Evolutionary conservation across 2,888 invertebrate species (phyloP), one percentile per base, ranked within the genome.

Genomic region (Diloba caeruleocephala): DNA sequence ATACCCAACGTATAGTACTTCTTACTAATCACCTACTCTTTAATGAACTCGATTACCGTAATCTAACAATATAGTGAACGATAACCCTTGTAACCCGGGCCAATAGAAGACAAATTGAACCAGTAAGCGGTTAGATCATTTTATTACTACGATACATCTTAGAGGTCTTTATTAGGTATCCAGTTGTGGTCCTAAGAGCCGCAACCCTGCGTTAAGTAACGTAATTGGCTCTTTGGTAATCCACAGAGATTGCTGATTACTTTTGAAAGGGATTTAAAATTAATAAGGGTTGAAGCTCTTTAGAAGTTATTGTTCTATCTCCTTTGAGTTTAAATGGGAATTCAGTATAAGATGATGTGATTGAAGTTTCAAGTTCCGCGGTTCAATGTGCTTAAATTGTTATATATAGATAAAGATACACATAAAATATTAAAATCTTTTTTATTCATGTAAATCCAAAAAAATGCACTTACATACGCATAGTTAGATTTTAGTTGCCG

Each of bases 111-210:
- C 41, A 74, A 69, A 71, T 74, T 54, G 50, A 5, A 42, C 43
- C 41, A 34, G 42, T 55, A 62, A 65, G 52, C 43, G 63, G 51
- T 60, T 33, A 51, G 26, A 48, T 50, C 15, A 53, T 71, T 66
- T 72, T 71, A 69, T 69, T 69, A 64, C 49, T 33, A 42, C 50
- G 31, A 66, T 73, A 59, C 62, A 64, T 74, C 68, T 66, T 46
- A 23, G 12, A 51, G 43, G 37, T 21, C 28, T 37, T 41, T 59
- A 42, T 50, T 51, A 19, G 28, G 41, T 33, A 48, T 45, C 32
- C 37, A 31, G 49, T 39, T 49, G 49, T 49, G 36, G 54, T 54
- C 15, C 14, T 19, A 10, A 25, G 17, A 13, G 54, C 71, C 63
- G 46, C 64, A 38, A 34, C 53, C 45, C 32, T 14, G 48, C 42